phyloP scores from a whole-genome alignment of 30 jellyfish, hydroid and myxozoan species.

The Aurelia aurita complex sp. Pacific region DNA sequence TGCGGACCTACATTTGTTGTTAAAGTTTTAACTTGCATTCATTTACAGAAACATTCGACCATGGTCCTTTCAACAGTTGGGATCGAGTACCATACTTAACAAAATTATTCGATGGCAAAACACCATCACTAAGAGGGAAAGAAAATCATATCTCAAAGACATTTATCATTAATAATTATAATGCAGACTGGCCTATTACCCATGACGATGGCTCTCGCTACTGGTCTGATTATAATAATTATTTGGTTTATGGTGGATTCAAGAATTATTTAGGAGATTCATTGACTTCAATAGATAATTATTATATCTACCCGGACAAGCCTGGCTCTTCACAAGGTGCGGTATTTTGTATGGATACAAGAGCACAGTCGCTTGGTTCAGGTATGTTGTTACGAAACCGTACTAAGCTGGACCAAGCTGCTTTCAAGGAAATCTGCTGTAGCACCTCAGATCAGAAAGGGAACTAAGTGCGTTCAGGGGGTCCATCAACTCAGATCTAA shows the following conservation, averaged over 20 bases:
- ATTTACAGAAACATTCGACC: conserved; percentile 87
- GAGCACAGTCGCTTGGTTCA: conserved; percentile 82
- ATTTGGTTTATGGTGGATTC: conserved; percentile 89
- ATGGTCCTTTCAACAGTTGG: conserved; percentile 97
- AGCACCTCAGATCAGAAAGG: no score
- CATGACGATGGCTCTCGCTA: conserved; percentile 98
- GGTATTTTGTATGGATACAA: conserved; percentile 77
- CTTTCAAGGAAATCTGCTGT: not conserved
- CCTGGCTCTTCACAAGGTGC: conserved; percentile 37
- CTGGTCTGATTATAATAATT: conserved; percentile 87
- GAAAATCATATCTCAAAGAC: conserved; percentile 64
- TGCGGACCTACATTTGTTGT: no score
- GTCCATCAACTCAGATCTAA: no score
- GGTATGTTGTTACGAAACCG: conserved; percentile 21
- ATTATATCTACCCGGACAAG: conserved; percentile 89
- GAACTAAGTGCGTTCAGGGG: no score
- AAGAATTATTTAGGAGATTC: conserved; percentile 93
- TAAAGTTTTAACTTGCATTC: not conserved
- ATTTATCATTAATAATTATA: conserved; percentile 77
- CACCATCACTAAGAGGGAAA: conserved; percentile 59
- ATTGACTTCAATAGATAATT: conserved; percentile 50
- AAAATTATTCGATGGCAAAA: conserved; percentile 61
- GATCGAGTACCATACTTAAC: conserved; percentile 95
- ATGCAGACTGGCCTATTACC: conserved; percentile 93
- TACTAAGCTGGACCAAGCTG: not conserved